Evolutionary conservation across 1,140 invertebrate genomes (phyloP).

Genomic region (Temnothorax longispinosus): DNA sequence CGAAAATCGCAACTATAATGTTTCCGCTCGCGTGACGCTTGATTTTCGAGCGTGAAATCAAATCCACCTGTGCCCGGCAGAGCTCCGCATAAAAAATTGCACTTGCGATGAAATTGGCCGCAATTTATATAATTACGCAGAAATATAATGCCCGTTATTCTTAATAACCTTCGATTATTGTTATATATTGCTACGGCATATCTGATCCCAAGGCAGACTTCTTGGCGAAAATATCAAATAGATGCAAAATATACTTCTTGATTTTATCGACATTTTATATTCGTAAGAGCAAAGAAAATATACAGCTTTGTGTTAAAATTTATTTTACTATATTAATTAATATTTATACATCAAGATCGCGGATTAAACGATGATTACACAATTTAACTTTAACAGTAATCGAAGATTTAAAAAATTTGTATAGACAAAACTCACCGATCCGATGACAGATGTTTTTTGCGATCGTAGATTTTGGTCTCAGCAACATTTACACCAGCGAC

Average conservation of each 20-base stretch:
- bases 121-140: constrained; percentile 42
- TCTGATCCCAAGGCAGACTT: not conserved
- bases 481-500: constrained; percentile 87
- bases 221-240: not conserved
- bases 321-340: not conserved
- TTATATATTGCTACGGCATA: not conserved
- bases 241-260: not conserved
- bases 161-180: constrained; percentile 28
- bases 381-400: not conserved
- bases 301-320: not conserved
- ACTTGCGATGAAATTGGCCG: constrained; percentile 22
- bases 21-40: constrained; percentile 43
- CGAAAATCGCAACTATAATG: constrained; percentile 50
- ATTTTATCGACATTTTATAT: constrained; percentile 6
- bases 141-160: constrained; percentile 23
- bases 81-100: constrained; percentile 39
- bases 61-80: not conserved
- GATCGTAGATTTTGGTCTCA: constrained; percentile 90
- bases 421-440: constrained; percentile 2
- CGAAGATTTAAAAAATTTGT: not conserved
- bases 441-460: not conserved
- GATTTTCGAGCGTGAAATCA: constrained; percentile 55
- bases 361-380: not conserved
- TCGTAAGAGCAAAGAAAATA: too few relatives aligned
- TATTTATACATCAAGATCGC: not conserved